Evolutionary conservation across 2,888 invertebrate genomes (phyloP).

Genomic region (Gerris lacustris): DNA sequence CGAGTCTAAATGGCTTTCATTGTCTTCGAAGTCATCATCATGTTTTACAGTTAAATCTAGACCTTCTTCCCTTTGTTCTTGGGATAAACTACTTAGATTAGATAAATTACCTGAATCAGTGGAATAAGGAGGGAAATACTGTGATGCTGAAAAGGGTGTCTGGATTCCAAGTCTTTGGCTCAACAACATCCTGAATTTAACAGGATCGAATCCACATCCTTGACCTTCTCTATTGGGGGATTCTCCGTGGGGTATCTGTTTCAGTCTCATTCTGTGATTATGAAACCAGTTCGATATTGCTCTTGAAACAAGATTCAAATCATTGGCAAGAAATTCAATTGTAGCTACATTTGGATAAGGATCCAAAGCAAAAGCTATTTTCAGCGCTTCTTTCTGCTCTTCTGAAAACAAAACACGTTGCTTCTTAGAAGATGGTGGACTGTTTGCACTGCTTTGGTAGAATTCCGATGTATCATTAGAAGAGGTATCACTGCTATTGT

Average conservation of each 20-base stretch:
- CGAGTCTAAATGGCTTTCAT: constrained; percentile 43
- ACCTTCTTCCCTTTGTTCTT: constrained; percentile 58
- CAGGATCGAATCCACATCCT: constrained; percentile 69
- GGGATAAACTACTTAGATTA: constrained; percentile 56
- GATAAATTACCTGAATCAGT: constrained; percentile 63
- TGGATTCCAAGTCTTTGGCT: constrained; percentile 77
- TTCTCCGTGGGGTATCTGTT: constrained; percentile 70
- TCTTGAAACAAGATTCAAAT: constrained; percentile 79
- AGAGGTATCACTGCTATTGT: constrained; percentile 76
- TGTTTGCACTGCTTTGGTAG: constrained; percentile 72
- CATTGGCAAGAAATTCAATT: constrained; percentile 86
- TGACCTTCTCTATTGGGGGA: constrained; percentile 35
- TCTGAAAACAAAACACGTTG: constrained; percentile 94
- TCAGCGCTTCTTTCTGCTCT: constrained; percentile 92
- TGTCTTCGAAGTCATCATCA: constrained; percentile 69
- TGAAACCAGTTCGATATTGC: constrained; percentile 99
- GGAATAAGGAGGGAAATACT: constrained; percentile 63
- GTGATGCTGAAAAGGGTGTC: constrained; percentile 54
- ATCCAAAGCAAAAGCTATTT: constrained; percentile 86
- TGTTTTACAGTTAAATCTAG: constrained; percentile 70
- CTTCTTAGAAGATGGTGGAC: constrained; percentile 80
- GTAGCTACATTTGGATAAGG: constrained; percentile 95
- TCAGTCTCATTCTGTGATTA: constrained; percentile 96
- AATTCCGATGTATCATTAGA: constrained; percentile 81
- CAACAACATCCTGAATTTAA: constrained; percentile 75